Evolutionary conservation across 2,797 vertebrate genomes (phyloP).

Genomic region (Neostethus bicornis): DNA sequence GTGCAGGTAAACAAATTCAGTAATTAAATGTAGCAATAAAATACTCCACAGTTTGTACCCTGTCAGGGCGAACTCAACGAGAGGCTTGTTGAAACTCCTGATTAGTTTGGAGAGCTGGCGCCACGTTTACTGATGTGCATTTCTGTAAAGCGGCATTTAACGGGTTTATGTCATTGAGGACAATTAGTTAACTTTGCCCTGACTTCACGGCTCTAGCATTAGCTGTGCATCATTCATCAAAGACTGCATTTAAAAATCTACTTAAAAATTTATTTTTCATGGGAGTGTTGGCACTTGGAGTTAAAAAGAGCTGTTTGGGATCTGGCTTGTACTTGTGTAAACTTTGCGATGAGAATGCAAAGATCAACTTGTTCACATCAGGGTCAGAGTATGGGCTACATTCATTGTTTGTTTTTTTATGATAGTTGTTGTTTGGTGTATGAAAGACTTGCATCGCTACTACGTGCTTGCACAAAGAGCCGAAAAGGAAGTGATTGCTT

Average conservation of each 20-base stretch:
- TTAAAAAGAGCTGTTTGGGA: conserved; percentile 30
- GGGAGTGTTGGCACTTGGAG: conserved; percentile 31
- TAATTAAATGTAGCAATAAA: neutral
- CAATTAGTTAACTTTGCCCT: conserved; percentile 53
- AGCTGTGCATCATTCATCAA: conserved; percentile 42
- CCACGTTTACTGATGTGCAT: conserved; percentile 62
- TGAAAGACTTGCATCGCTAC: conserved; percentile 50
- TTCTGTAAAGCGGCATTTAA: conserved; percentile 66
- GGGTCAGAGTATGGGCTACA: conserved; percentile 44
- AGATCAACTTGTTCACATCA: conserved; percentile 32
- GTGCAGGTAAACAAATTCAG: conserved; percentile 80
- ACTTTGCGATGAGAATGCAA: conserved; percentile 52
- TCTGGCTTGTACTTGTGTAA: conserved; percentile 32
- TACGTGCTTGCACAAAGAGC: conserved; percentile 43
- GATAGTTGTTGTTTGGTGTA: conserved; percentile 38
- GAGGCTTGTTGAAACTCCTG: conserved; percentile 15
- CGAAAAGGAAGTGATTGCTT: conserved; percentile 39
- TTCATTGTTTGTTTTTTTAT: conserved; percentile 49
- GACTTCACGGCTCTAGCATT: conserved; percentile 32
- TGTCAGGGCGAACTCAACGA: conserved; percentile 15
- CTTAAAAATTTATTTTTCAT: conserved; percentile 45
- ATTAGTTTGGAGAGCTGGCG: conserved; percentile 55
- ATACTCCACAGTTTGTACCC: conserved; percentile 6
- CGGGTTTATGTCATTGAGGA: conserved; percentile 60
- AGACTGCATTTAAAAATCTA: conserved; percentile 54